phyloP scores from a whole-genome alignment of 37 sponge, comb jelly and placozoan species.

The Trichoplax adhaerens region DNA sequence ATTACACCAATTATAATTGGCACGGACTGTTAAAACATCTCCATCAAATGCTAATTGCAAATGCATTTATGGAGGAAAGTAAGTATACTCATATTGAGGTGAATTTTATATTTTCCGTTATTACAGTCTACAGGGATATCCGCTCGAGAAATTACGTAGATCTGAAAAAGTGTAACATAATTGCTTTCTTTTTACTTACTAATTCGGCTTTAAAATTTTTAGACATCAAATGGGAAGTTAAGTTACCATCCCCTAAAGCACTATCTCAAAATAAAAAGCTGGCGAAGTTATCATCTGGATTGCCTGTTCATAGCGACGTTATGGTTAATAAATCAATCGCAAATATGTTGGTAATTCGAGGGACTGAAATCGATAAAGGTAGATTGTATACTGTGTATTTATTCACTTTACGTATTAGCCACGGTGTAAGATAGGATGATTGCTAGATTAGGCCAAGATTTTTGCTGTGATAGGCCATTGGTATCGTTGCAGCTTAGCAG shows the following conservation, averaged over 20 bases:
- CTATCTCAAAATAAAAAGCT: too few relatives aligned
- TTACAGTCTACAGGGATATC: neutral
- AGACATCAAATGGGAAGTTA: too few relatives aligned
- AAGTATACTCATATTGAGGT: conserved; percentile 39
- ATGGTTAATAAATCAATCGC: conserved; percentile 32
- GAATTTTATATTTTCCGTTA: neutral
- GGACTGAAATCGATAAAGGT: conserved; percentile 22
- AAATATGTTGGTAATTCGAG: conserved; percentile 36
- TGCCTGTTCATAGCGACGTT: too few relatives aligned
- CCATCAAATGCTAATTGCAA: conserved; percentile 59
- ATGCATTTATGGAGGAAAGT: conserved; percentile 53
- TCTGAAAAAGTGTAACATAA: too few relatives aligned
- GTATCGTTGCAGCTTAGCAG: neutral
- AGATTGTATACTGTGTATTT: neutral
- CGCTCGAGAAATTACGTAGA: too few relatives aligned
- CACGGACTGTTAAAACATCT: conserved; percentile 52
- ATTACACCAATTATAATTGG: conserved; percentile 51
- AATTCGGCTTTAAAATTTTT: too few relatives aligned
- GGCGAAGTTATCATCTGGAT: too few relatives aligned
- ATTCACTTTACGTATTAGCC: too few relatives aligned
- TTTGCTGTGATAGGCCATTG: conserved; percentile 17
- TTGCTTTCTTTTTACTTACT: too few relatives aligned
- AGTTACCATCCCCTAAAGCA: too few relatives aligned
- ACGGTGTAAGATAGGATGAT: too few relatives aligned
- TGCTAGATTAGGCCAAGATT: neutral